These are phyloP conservation scores for Macrotus californicus DNA, from an alignment of 2,113 vertebrate species.

Conservation along the genomic window DNA sequence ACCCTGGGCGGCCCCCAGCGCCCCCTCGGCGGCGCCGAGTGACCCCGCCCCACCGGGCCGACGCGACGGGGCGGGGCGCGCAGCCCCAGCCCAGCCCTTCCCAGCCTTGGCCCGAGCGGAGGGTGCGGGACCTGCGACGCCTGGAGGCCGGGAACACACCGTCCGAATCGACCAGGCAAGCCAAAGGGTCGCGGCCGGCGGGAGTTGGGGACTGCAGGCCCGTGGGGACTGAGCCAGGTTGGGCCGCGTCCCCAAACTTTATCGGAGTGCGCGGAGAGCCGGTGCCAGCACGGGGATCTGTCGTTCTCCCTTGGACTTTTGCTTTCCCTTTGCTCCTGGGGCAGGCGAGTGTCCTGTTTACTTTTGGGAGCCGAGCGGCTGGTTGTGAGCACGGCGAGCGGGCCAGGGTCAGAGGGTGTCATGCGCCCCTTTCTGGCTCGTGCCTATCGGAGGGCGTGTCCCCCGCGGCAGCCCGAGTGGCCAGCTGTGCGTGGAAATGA, in stretches of 20 bases:
- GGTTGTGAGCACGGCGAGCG: not conserved
- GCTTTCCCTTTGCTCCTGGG: not conserved
- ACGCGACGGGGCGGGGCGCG: constrained; percentile 31
- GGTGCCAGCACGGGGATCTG: not conserved
- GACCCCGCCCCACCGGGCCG: constrained; percentile 33
- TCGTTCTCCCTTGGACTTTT: not conserved
- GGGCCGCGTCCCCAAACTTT: constrained; percentile 10
- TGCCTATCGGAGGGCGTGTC: not conserved
- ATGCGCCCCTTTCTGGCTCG: not conserved
- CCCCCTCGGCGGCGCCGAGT: not conserved
- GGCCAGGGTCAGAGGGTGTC: not conserved
- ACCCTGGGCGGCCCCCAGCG: not conserved
- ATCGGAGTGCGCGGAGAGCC: not conserved
- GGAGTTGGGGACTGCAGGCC: not conserved
- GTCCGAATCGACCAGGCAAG: constrained; percentile 47
- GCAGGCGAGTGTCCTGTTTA: not conserved
- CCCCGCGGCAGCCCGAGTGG: not conserved
- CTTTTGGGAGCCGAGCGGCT: not conserved
- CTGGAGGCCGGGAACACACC: not conserved
- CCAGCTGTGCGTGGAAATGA: not conserved
- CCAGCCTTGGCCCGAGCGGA: not conserved
- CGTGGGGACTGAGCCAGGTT: not conserved
- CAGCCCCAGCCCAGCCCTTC: not conserved
- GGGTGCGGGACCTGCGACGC: not conserved
- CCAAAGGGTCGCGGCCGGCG: not conserved